Evolutionary conservation across 2,888 invertebrate genomes (phyloP).

Genomic region (Laothoe populi): DNA sequence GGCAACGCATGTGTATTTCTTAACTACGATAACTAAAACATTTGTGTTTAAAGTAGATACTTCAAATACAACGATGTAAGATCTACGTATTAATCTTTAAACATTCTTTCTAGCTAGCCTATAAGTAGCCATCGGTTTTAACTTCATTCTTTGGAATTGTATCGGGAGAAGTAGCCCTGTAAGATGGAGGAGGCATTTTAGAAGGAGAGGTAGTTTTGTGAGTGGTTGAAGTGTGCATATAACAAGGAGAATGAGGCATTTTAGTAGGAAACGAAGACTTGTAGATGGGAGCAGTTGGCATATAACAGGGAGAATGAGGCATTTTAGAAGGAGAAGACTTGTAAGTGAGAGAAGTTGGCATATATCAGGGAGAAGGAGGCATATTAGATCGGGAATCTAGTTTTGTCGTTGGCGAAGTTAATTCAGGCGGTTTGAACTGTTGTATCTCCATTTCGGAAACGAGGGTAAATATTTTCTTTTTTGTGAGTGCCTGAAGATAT

Average conservation of each 20-base stretch:
- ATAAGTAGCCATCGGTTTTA: no score
- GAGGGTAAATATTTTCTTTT: slow-evolving; percentile 29
- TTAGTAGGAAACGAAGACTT: background rate
- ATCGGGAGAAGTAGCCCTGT: no score
- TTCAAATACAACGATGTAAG: no score
- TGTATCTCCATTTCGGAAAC: slow-evolving; percentile 20
- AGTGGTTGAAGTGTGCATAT: background rate
- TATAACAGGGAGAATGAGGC: no score
- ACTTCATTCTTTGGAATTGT: no score
- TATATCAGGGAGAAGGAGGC: background rate
- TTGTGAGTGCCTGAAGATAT: slow-evolving; percentile 26
- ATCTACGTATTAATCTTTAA: no score
- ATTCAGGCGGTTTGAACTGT: background rate
- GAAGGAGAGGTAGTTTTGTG: no score
- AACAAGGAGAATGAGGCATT: background rate
- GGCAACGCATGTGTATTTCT: no score
- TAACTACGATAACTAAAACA: no score
- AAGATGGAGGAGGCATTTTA: no score
- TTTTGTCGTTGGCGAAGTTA: background rate
- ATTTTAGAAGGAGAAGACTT: background rate
- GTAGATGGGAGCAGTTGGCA: background rate
- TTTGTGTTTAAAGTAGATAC: no score
- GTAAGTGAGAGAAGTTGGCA: background rate
- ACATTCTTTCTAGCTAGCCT: no score
- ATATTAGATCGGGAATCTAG: background rate